Percentiles rank a stretch among this genome's conserved stretches.
Conservation (phyloP, 2,888 invertebrate species). For the Campaea margaritaria region DNA sequence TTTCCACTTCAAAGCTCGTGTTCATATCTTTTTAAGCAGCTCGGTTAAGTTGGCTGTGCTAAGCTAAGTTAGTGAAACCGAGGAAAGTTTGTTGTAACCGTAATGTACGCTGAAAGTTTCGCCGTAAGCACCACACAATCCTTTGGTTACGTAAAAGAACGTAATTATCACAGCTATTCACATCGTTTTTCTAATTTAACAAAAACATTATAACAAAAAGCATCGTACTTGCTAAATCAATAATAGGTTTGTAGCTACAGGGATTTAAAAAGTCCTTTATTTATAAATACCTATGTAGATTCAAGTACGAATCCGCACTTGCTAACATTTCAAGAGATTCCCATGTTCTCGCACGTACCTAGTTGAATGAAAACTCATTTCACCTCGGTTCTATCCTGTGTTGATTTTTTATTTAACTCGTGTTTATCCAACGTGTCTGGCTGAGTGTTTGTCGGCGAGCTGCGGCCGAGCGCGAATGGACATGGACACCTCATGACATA, state of each 20-base stretch:
- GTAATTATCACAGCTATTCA: not conserved
- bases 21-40: slow-evolving; percentile 11
- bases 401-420: slow-evolving; percentile 32
- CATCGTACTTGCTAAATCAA: too few species aligned
- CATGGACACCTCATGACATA: slow-evolving; percentile 25
- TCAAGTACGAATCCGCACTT: not conserved
- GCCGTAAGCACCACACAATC: slow-evolving; percentile 2
- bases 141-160: not conserved
- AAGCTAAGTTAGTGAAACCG: slow-evolving; percentile 11
- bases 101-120: slow-evolving; percentile 16
- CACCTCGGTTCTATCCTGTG: slow-evolving; percentile 16
- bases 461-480: slow-evolving; percentile 20
- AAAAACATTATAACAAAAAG: too few species aligned
- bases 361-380: slow-evolving; percentile 33
- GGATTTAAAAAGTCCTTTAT: too few species aligned
- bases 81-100: slow-evolving; percentile 4
- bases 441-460: slow-evolving; percentile 27
- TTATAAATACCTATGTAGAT: too few species aligned
- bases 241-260: too few species aligned
- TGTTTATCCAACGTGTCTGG: slow-evolving; percentile 30
- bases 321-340: not conserved
- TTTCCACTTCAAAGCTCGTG: slow-evolving; percentile 2
- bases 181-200: too few species aligned
- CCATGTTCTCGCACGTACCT: slow-evolving; percentile 3
- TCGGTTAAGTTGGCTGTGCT: slow-evolving; percentile 1